Conservation (phyloP, 2,113 vertebrate genomes). For the Rattus rattus region DNA sequence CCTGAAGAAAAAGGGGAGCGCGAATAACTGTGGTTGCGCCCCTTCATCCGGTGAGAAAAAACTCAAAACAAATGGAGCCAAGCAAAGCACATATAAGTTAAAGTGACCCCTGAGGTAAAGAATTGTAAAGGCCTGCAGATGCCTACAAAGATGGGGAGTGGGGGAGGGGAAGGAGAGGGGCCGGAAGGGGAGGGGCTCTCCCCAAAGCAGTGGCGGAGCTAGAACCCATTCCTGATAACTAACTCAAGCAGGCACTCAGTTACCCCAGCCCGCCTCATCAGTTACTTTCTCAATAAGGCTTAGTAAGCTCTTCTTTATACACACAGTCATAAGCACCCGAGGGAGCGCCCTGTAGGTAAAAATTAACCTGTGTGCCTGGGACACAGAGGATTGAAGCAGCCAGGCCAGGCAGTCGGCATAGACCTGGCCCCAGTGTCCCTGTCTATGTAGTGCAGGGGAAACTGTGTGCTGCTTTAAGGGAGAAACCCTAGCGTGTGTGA, state of each 20-base stretch:
- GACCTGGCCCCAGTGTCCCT: neutral
- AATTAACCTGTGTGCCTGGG: neutral
- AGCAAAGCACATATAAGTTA: conserved; percentile 60
- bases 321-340: neutral
- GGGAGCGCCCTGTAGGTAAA: neutral
- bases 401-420: neutral
- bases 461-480: neutral
- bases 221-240: neutral
- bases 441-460: neutral
- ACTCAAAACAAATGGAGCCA: conserved; percentile 76
- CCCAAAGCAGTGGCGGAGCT: neutral
- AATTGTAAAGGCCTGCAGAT: neutral
- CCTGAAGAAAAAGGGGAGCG: conserved; percentile 83
- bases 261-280: neutral
- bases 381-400: neutral
- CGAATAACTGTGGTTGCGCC: conserved; percentile 36
- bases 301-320: conserved; percentile 32
- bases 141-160: neutral
- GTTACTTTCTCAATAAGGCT: conserved; percentile 65
- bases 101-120: conserved; percentile 43
- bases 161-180: too few species aligned
- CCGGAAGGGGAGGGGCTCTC: neutral
- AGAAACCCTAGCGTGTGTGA: neutral
- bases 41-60: conserved; percentile 73
- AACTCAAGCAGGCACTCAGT: neutral